Evolutionary conservation across 1,140 invertebrate species (phyloP), one percentile per base, ranked within the genome.

Genomic region (Pseudomyrmex sp.): DNA sequence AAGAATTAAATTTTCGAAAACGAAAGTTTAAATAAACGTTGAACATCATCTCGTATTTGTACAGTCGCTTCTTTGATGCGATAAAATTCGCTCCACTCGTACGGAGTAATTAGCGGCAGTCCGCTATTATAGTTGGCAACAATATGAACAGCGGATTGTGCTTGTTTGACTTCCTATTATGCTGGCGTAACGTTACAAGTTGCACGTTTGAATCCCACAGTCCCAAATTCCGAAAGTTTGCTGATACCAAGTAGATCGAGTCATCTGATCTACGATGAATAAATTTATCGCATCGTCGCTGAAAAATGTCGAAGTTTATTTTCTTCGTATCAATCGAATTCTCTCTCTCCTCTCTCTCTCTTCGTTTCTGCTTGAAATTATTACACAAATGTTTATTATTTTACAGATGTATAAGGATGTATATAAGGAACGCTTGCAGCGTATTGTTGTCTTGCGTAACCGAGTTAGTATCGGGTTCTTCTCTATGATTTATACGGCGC

Each of bases 121-220:
- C 10, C 46, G 58, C 58, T 82, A 1, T 82, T 80, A 20, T 59
- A 80, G 66, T 69, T 63, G 15, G 79, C 48, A 77, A 82, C 73
- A 85, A 83, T 82, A 74, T 65, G 44, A 65, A 68, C 44, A 73
- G 79, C 62, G 79, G 20, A 35, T 44, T 56, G 18, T 68, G 50
- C 46, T 76, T 75, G 75, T 85, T 86, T 82, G 72, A 88, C 70
- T 89, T 84, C 86, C 72, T 50, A 74, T 85, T 88, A 82, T 80
- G 77, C n/a, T 72, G 52, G 10, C 52, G 56, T 66, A 68, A 76
- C 44, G 61, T 79, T 79, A 73, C 48, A 63, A 72, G 61, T 72
- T 82, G 26, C 46, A 62, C 46, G 50, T 52, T 62, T 56, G 46
- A 23, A 9, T 59, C 10, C 62, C 58, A 23, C 62, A 65, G 26